A percentile compares a stretch with the other conserved stretches of the same genome.
Conservation (phyloP, 2,888 invertebrate genomes). For the Drosophila fulvimacula region DNA sequence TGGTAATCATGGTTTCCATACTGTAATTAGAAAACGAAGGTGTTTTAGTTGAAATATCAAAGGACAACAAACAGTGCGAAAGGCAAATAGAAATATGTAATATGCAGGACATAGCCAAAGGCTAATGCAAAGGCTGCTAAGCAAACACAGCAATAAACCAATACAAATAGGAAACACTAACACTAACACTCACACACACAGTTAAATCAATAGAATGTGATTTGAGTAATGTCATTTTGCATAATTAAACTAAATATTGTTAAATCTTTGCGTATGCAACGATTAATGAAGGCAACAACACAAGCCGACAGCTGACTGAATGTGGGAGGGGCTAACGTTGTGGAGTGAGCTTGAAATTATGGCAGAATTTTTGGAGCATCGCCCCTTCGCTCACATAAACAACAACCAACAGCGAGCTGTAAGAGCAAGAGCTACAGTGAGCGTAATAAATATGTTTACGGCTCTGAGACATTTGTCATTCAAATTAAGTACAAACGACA, state of each 20-base stretch:
- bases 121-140: slow-evolving; percentile 15
- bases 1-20: slow-evolving; percentile 78
- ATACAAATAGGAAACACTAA: neutral
- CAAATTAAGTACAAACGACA: slow-evolving; percentile 74
- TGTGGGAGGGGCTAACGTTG: neutral
- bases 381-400: neutral
- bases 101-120: slow-evolving; percentile 2
- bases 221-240: slow-evolving; percentile 32
- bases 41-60: neutral
- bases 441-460: slow-evolving; percentile 69
- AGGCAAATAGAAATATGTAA: slow-evolving; percentile 9
- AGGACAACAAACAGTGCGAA: neutral
- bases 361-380: slow-evolving; percentile 15
- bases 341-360: neutral
- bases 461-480: slow-evolving; percentile 70
- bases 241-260: slow-evolving; percentile 60
- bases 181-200: slow-evolving; percentile 20
- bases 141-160: slow-evolving; percentile 26
- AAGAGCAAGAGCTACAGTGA: slow-evolving; percentile 26
- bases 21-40: slow-evolving; percentile 26
- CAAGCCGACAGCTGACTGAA: slow-evolving; percentile 46
- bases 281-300: slow-evolving; percentile 53
- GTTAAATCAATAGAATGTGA: slow-evolving; percentile 51
- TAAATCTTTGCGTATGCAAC: slow-evolving; percentile 38
- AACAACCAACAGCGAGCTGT: neutral